Evolutionary conservation across 2,888 invertebrate genomes (phyloP), one percentile per base, ranked within the genome.

Genomic region (Synanthedon myopaeformis): DNA sequence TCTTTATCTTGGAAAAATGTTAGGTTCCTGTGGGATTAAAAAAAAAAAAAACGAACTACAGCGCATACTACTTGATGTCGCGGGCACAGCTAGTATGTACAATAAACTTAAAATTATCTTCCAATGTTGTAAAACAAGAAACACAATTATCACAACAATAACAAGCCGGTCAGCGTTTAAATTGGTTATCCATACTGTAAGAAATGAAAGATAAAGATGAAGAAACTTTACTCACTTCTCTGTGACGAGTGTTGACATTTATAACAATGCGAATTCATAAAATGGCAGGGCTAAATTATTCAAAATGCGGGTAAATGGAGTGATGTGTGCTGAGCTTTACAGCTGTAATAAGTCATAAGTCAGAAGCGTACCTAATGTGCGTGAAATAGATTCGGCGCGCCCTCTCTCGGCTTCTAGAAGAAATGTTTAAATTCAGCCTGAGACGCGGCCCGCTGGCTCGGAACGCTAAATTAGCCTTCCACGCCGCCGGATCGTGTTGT

Each of bases 311-410:
- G 72, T 70, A 80, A 83, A 82, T 80, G 76, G 70, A 72, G 68
- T 78, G 78, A 82, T 70, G 74, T 78, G 69, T 76, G 75, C 79
- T 82, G 80, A 80, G 76, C 73, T 82, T 81, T 78, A 82, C 80
- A 75, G 79, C 79, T 59, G 76, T 69, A 76, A 82, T 82, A 81
- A 82, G 69, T 83, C 79, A 82, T 80, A 81, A 82, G 75, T 77
- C 76, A 70, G 67, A 64, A 55, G 64, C 63, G 79, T 81, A 45
- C 45, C 45, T 45, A 82, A 83, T 81, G 76, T 72, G 82, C 82
- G 81, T 83, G 79, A 82, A 84, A 83, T 82, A 82, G 82, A 80
- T 79, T 79, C 73, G 57, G 69, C 65, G 70, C 72, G 70, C 75
- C 75, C 76, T 74, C 74, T 75, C 64, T 61, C 67, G 69, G 68